Evolutionary conservation across 2,113 vertebrate species (phyloP).

Genomic region (Bubo scandiacus): DNA sequence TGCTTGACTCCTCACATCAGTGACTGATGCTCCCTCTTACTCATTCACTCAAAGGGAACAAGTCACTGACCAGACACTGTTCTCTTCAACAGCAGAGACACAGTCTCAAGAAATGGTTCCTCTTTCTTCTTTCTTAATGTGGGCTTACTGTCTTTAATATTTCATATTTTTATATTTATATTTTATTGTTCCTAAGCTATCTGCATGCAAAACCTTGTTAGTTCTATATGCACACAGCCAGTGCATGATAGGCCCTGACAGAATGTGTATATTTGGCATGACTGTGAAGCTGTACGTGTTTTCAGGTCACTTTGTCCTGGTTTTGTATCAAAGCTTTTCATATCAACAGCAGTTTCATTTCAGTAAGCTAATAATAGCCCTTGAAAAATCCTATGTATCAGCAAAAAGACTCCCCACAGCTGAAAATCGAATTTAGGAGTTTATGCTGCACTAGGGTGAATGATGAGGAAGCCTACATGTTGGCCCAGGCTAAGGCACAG

Average conservation of each 20-base stretch:
- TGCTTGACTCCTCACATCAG: neutral
- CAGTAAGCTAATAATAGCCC: slow-evolving; percentile 18
- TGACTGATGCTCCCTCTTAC: neutral
- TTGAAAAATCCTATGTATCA: neutral
- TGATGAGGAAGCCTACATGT: rapidly evolving
- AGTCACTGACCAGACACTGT: neutral
- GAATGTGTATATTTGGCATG: neutral
- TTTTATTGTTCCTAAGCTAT: neutral
- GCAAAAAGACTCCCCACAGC: neutral
- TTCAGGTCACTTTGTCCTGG: neutral
- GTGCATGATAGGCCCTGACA: neutral
- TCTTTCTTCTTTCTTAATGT: neutral
- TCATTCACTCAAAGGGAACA: neutral
- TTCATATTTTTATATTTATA: no score
- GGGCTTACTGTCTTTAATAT: neutral
- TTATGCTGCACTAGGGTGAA: neutral
- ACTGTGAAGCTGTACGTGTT: neutral
- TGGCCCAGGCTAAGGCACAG: neutral
- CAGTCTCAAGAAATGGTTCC: neutral
- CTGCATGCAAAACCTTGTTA: neutral
- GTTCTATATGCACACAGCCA: rapidly evolving
- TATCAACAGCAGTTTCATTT: slow-evolving; percentile 33
- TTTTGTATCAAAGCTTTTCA: slow-evolving; percentile 16
- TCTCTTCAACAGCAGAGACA: neutral
- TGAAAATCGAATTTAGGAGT: neutral